These are phyloP conservation scores for Maniola hyperantus DNA, from an alignment of 2,888 invertebrate genomes.

Conservation along the genomic window DNA sequence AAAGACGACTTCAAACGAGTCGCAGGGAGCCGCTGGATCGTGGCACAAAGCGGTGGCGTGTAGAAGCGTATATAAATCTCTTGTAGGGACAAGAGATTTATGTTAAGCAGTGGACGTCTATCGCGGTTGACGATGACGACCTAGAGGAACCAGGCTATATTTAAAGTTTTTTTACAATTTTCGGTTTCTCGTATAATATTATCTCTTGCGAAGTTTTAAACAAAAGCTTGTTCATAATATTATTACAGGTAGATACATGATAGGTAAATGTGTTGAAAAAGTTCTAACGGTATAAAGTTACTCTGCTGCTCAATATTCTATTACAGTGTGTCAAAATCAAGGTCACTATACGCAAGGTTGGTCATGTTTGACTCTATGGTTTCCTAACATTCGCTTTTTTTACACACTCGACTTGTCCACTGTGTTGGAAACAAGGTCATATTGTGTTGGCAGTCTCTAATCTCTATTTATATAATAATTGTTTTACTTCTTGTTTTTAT, in stretches of 20 bases:
- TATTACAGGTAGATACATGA: not conserved
- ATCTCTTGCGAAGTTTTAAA: not conserved
- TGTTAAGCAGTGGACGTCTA: too few relatives aligned
- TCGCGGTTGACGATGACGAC: too few relatives aligned
- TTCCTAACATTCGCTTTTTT: conserved; percentile 23
- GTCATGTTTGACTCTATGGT: conserved; percentile 28
- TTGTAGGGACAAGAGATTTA: too few relatives aligned
- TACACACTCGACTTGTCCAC: conserved; percentile 20
- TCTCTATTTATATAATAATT: not conserved
- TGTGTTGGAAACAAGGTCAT: conserved; percentile 30
- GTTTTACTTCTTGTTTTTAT: not conserved
- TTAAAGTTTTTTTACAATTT: too few relatives aligned
- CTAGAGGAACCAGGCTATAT: too few relatives aligned
- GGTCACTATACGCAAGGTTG: conserved; percentile 25
- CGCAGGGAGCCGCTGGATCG: too few relatives aligned
- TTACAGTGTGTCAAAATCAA: conserved; percentile 29
- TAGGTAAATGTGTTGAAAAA: conserved; percentile 1
- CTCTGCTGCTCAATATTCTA: conserved; percentile 11
- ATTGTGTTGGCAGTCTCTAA: not conserved
- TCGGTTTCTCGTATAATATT: too few relatives aligned
- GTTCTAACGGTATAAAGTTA: conserved; percentile 11
- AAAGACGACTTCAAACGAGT: too few relatives aligned
- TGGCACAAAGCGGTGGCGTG: too few relatives aligned
- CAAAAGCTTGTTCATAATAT: not conserved
- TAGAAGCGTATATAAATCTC: too few relatives aligned